Evolutionary conservation across 2,113 vertebrate species (phyloP).

Genomic region (Centropus bengalensis): DNA sequence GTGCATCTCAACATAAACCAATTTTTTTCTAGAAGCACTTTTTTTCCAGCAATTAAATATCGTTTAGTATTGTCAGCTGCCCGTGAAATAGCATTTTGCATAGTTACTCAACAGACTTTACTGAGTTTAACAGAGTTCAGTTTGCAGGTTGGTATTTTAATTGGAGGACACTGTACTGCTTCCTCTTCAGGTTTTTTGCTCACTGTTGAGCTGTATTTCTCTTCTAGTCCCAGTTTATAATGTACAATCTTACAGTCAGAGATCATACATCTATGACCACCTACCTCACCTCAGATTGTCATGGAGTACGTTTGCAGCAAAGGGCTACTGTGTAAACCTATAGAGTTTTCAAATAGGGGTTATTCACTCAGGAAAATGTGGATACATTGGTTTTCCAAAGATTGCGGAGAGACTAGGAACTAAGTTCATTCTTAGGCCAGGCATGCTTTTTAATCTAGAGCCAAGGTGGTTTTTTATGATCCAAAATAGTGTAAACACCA

Average conservation of each 20-base stretch:
- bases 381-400: not conserved
- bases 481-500: not conserved
- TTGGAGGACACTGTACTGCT: not conserved
- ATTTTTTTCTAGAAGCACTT: not conserved
- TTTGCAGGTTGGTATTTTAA: not conserved
- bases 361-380: not conserved
- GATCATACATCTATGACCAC: accelerated
- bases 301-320: not conserved
- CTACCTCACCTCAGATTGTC: not conserved
- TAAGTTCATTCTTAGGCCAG: not conserved
- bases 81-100: not conserved
- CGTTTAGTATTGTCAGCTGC: not conserved
- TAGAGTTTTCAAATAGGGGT: not conserved
- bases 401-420: not conserved
- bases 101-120: not conserved
- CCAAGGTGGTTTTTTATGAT: not conserved
- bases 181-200: not conserved
- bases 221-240: not conserved
- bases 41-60: not conserved
- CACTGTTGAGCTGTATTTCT: not conserved
- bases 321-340: not conserved
- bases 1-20: not conserved
- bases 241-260: not conserved
- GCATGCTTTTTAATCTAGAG: not conserved
- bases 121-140: not conserved